Evolutionary conservation across 2,888 invertebrate genomes (phyloP).

Genomic region (Phytoseiulus persimilis): DNA sequence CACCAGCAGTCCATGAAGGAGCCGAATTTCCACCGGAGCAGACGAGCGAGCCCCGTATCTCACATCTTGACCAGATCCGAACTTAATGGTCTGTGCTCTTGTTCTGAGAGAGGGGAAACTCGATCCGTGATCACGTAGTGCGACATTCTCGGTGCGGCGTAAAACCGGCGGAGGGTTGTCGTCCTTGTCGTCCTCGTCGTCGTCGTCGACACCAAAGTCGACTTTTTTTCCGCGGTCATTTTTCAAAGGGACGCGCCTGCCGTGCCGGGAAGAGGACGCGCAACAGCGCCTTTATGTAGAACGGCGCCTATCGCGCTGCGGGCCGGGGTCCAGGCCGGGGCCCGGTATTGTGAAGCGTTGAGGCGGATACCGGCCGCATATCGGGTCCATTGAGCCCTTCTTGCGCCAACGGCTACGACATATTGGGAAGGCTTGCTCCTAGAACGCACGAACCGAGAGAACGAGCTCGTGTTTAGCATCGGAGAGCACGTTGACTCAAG

Average conservation of each 20-base stretch:
- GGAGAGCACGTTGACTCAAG: neutral
- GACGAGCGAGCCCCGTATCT: neutral
- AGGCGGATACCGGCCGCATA: neutral
- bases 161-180: neutral
- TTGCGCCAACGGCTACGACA: neutral
- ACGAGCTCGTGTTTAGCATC: neutral
- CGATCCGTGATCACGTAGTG: neutral
- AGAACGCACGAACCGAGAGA: neutral
- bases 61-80: neutral
- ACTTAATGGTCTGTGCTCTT: neutral
- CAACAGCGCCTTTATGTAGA: neutral
- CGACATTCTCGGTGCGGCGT: neutral
- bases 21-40: neutral
- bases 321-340: neutral
- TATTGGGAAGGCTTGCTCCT: neutral
- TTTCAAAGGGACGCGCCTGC: neutral
- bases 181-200: neutral
- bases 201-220: neutral
- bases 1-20: neutral
- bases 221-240: neutral
- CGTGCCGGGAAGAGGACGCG: neutral
- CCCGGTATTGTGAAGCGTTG: neutral
- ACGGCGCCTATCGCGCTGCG: neutral
- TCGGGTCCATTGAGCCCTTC: neutral
- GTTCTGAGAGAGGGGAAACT: neutral